Base-by-base conservation (phyloP, 1,140 invertebrate genomes). In the Cydia splendana region DNA sequence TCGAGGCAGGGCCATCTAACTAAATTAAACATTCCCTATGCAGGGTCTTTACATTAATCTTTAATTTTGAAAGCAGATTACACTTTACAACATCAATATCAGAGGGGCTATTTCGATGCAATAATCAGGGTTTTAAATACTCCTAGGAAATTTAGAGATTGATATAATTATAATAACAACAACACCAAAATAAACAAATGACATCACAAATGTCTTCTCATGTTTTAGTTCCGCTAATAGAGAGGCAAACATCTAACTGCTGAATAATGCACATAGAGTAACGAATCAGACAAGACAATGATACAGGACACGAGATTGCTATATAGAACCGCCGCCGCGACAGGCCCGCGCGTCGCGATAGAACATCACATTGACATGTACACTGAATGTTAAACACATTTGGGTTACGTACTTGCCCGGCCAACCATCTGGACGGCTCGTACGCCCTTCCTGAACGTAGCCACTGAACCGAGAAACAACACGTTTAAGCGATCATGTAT, bases 371-470 rank as follows among this genome's bases (percentile, higher is more conserved):
- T 87, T 80, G 86, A 91, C 90, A 92, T 85, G 81, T 88, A 92
- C 89, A 93, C 76, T 88, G 85, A 90, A 81, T 84, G 77, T 82
- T 81, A 88, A 82, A 84, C 53, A 80, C 84, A 87, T 84, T 84
- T 83, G 80, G 78, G 93, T 96, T 97, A 98, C 97, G 96, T 98
- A 98, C 97, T 98, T 97, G 98, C 97, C 96, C 97, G 96, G 94
- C 98, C 98, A 94, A 98, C 97, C 95, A 98, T 97, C 95, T 98
- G 98, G 94, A 99, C 97, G 94, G 98, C 98, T 93, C 98, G 97
- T 93, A 99, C 98, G 95, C 98, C 98, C 96, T 99, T 99, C 96
- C 98, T 98, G 97, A 99, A 99, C 94, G 98, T 98, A 91, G 98
- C 98, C 97, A 99, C 98, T 99, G 96, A 93, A 93, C 89, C 90